These are phyloP conservation scores for Arbacia lixula DNA, from an alignment of 53 echinoderm and acorn worm genomes.

Conservation along the genomic window DNA sequence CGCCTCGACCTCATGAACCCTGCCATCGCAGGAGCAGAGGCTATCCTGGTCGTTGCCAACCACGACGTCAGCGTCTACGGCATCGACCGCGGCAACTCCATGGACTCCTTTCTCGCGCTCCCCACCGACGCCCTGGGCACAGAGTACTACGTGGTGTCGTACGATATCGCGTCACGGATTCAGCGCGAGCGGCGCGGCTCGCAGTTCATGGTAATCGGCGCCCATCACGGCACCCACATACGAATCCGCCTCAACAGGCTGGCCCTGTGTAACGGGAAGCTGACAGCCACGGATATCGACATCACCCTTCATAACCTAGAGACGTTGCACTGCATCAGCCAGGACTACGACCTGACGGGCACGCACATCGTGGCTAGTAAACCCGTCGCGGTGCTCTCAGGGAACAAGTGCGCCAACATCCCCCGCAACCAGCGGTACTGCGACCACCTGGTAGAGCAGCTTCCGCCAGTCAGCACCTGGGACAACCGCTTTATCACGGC, in stretches of 20 bases:
- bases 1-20: conserved; percentile 33
- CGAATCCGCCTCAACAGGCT: conserved; percentile 54
- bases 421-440: conserved; percentile 71
- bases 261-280: conserved; percentile 35
- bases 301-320: conserved; percentile 67
- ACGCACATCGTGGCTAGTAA: conserved; percentile 73
- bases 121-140: conserved; percentile 82
- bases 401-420: conserved; percentile 91
- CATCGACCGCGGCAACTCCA: conserved; percentile 82
- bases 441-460: conserved; percentile 86
- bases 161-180: conserved; percentile 73
- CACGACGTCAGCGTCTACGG: conserved; percentile 84
- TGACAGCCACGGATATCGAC: conserved; percentile 21
- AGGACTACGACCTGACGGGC: conserved; percentile 81
- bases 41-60: conserved; percentile 75
- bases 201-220: conserved; percentile 86
- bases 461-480: conserved; percentile 89
- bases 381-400: conserved; percentile 83
- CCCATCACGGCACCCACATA: conserved; percentile 65
- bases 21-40: conserved; percentile 34
- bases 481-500: conserved; percentile 83
- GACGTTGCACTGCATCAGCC: conserved; percentile 63
- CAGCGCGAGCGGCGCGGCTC: conserved; percentile 75
- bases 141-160: conserved; percentile 86
- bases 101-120: conserved; percentile 87